Percentiles rank a stretch among this genome's conserved stretches.
These are phyloP conservation scores for Ictidomys tridecemlineatus DNA, from an alignment of 2,113 vertebrate genomes.

Conservation along the genomic window DNA sequence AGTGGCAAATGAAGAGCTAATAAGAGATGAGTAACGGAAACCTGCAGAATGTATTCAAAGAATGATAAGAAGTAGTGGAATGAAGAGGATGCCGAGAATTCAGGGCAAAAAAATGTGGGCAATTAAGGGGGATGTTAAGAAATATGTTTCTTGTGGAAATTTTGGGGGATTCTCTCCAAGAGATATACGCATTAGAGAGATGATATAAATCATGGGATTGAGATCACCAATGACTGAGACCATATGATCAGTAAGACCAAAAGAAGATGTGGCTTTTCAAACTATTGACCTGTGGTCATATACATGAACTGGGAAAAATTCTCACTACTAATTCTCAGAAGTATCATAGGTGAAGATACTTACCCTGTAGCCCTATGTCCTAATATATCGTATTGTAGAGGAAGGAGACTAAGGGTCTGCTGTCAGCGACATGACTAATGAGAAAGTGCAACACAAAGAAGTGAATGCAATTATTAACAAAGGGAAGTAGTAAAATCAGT, in stretches of 20 bases:
- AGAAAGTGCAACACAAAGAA: neutral
- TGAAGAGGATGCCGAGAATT: neutral
- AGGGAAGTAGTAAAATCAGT: neutral
- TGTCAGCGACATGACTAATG: neutral
- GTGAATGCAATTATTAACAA: neutral
- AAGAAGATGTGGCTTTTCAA: neutral
- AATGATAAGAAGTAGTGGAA: neutral
- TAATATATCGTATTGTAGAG: accelerated
- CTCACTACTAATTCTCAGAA: neutral
- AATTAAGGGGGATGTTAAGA: neutral
- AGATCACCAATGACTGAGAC: neutral
- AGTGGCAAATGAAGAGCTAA: neutral
- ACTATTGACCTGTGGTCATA: neutral
- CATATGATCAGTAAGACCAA: neutral
- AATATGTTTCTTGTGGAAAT: neutral
- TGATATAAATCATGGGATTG: neutral
- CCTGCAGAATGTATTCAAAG: slow-evolving; percentile 12
- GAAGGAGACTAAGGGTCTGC: neutral
- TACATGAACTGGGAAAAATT: neutral
- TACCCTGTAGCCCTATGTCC: neutral
- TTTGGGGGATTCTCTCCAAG: neutral
- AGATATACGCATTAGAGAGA: neutral
- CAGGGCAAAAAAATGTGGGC: neutral
- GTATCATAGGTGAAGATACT: neutral
- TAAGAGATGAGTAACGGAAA: neutral